Evolutionary conservation across 2,797 vertebrate genomes (phyloP), one percentile per base, ranked within the genome.

Genomic region (Sebastes dallii): DNA sequence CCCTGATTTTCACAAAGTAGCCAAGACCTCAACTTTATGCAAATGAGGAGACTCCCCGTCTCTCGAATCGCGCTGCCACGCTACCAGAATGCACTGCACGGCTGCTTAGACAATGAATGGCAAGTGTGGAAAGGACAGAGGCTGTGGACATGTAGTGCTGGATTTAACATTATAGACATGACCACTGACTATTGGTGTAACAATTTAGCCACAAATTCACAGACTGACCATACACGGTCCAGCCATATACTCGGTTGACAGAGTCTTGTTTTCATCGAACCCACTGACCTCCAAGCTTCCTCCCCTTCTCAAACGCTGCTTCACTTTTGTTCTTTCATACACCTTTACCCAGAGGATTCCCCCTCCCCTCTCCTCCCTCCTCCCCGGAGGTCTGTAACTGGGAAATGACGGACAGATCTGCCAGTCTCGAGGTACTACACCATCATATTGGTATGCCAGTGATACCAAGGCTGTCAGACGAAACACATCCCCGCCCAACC

Each of bases 331-430:
- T 18, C 18, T 75, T 83, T 72, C 25, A 72, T 8, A 55, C 25
- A 12, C 39, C 50, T 25, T 67, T 59, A 30, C 14, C 25, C 1
- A 1, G 9, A 54, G 50, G n/a, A 55, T 8, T 22, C 12, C 32
- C 8, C 25, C 55, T 9, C 59, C 42, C 3, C 50, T 50, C 50
- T n/a, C 10, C 50, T 39, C n/a, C 18, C 25, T 30, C 16, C 32
- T 55, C 59, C 18, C 16, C 5, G 9, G 34, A 72, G 74, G 72
- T 66, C 58, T 67, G 29, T 65, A 86, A 69, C 52, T 55, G 54
- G 70, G 29, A 75, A 67, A 74, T 81, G 70, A 87, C 66, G 20
- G 84, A 80, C 84, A 74, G 73, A 76, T 86, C 69, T 32, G 50
- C 46, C 77, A 66, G 72, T 78, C 22, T 72, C 10, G 1, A 60